Evolutionary conservation across 2,888 invertebrate genomes (phyloP).

Genomic region (Margaritifera margaritifera): DNA sequence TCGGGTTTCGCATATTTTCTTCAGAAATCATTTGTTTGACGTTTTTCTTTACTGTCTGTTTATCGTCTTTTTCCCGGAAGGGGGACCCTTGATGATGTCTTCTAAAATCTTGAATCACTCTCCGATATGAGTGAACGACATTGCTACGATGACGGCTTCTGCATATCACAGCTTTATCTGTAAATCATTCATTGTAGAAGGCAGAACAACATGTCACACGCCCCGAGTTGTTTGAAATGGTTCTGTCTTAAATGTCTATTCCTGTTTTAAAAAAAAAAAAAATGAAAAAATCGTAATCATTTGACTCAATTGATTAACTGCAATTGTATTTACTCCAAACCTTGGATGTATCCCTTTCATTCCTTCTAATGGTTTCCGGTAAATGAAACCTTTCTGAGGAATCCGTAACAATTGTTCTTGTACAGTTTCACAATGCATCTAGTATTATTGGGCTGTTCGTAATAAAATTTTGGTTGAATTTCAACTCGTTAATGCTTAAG

Average conservation of each 20-base stretch:
- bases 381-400: conserved; percentile 1
- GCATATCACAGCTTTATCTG: conserved; percentile 11
- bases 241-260: background rate
- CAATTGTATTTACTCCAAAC: background rate
- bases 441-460: conserved; percentile 5
- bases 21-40: too few relatives aligned
- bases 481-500: background rate
- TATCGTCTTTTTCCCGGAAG: too few relatives aligned
- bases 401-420: background rate
- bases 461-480: background rate
- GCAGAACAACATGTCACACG: conserved; percentile 4
- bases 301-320: background rate
- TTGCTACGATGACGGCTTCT: conserved; percentile 4
- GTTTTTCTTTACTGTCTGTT: too few relatives aligned
- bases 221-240: conserved; percentile 7
- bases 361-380: conserved; percentile 2
- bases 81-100: too few relatives aligned
- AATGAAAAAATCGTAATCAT: background rate
- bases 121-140: conserved; percentile 6
- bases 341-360: background rate
- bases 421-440: background rate
- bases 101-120: background rate
- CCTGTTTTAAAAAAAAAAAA: conserved; percentile 6
- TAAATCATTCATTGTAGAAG: conserved; percentile 5
- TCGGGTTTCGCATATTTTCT: too few relatives aligned